phyloP scores from a whole-genome alignment of 2,113 vertebrate species.

The Grammomys dolichurus region DNA sequence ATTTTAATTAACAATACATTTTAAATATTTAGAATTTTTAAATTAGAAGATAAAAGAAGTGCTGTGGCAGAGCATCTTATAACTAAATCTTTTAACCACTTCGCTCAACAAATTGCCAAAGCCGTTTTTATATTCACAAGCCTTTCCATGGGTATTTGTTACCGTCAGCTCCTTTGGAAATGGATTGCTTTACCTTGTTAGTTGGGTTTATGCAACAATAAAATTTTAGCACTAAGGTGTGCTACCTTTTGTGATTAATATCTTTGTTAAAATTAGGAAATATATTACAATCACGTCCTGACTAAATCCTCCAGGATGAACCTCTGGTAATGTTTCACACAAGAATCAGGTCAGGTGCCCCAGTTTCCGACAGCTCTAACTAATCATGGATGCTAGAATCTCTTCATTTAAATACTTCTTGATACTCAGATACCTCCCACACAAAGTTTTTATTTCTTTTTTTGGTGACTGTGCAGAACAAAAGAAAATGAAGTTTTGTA shows the following conservation, averaged over 20 bases:
- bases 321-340: background rate
- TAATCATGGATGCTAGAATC: background rate
- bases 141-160: background rate
- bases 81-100: constrained; percentile 1
- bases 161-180: constrained; percentile 44
- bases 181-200: background rate
- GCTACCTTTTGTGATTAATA: background rate
- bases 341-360: background rate
- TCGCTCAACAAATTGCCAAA: background rate
- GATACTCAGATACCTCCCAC: background rate
- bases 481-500: constrained; percentile 31
- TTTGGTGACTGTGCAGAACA: constrained; percentile 41
- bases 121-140: background rate
- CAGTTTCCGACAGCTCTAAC: background rate
- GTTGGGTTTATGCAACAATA: background rate
- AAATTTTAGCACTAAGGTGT: background rate
- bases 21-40: background rate
- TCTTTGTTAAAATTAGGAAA: constrained; percentile 31
- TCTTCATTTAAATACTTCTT: constrained; percentile 26
- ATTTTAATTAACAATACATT: background rate
- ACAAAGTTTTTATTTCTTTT: constrained; percentile 35
- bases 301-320: background rate
- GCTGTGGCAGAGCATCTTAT: background rate
- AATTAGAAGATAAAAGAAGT: background rate
- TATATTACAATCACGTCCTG: background rate